phyloP scores from a whole-genome alignment of 2,797 vertebrate genomes.

The Pagetopsis macropterus region DNA sequence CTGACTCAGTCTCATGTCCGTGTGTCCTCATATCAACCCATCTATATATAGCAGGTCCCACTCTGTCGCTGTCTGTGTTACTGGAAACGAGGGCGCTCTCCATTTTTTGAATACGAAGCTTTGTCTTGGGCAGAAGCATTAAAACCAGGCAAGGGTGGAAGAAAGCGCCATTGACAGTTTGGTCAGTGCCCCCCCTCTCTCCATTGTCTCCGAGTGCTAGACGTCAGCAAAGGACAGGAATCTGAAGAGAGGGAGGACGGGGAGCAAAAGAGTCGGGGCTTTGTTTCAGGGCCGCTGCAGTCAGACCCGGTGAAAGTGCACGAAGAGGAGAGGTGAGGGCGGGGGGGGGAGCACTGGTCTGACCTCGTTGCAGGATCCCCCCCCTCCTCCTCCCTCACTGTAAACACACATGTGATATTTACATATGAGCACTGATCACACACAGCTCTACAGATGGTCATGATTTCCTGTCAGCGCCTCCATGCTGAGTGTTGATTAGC shows the following conservation, averaged over 20 bases:
- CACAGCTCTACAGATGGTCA: conserved; percentile 36
- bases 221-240: conserved; percentile 83
- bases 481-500: conserved; percentile 47
- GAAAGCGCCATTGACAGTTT: conserved; percentile 78
- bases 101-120: conserved; percentile 68
- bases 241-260: conserved; percentile 75
- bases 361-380: conserved; percentile 55
- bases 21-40: conserved; percentile 72
- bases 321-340: conserved; percentile 48
- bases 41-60: conserved; percentile 78
- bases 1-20: conserved; percentile 17
- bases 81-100: conserved; percentile 75
- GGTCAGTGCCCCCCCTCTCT: conserved; percentile 65
- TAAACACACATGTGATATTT: conserved; percentile 47
- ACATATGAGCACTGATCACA: conserved; percentile 41
- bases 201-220: conserved; percentile 79
- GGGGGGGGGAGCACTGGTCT: conserved; percentile 58
- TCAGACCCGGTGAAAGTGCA: conserved; percentile 61
- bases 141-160: conserved; percentile 51
- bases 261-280: conserved; percentile 64
- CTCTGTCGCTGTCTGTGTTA: conserved; percentile 53
- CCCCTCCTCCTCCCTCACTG: conserved; percentile 24
- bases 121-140: conserved; percentile 68
- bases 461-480: neutral
- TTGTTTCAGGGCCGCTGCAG: conserved; percentile 68